Base-by-base conservation (phyloP, 92 coral and sea anemone species). In the Epizoanthus ramosus region DNA sequence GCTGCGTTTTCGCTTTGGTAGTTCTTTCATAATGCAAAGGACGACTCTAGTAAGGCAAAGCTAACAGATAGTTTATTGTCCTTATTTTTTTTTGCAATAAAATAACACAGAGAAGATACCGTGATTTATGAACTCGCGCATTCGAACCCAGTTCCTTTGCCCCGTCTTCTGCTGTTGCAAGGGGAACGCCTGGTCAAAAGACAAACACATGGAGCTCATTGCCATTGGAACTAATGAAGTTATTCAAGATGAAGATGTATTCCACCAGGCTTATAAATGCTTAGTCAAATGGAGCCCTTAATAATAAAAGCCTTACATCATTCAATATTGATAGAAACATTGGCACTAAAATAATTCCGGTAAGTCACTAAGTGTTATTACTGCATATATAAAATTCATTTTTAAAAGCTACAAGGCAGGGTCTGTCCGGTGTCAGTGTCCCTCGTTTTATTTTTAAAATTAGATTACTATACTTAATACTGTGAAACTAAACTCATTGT, bases 121-220 rank as follows among this genome's bases (percentile, higher is more conserved):
- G 15, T 50, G 54, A 50, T 50, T 50, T 21, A 19, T 21, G 15
- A 24, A 4, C n/a, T 47, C 28, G 59, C 1, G 54, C 39, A 35
- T 39, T 58, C 22, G 82, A 61, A 77, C 82, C 82, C 82, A 77
- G 82, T 77, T 58, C 47, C 70, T 65, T 12, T 63, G 37, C 31
- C 24, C 23, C 33, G 9, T 8, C 3, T 41, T 57, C 59, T 75
- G 67, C 15, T 18, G 43, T 57, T 21, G 24, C 21, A n/a, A n/a
- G 5, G 39, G 69, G 70, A 58, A 75, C 80, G 56, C 70, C 82
- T 60, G 71, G 41, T 41, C 16, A 33, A 73, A 53, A 52, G 12
- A 16, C 45, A 15, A 8, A 14, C 5, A 37, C 43, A 5, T n/a
- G n/a, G n/a, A n/a, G n/a, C n/a, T n/a, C n/a, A n/a, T 28, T 28